Percentiles rank a stretch among this genome's conserved stretches.
These are phyloP conservation scores for Avahi laniger DNA, from an alignment of 2,797 vertebrate species.

Conservation along the genomic window DNA sequence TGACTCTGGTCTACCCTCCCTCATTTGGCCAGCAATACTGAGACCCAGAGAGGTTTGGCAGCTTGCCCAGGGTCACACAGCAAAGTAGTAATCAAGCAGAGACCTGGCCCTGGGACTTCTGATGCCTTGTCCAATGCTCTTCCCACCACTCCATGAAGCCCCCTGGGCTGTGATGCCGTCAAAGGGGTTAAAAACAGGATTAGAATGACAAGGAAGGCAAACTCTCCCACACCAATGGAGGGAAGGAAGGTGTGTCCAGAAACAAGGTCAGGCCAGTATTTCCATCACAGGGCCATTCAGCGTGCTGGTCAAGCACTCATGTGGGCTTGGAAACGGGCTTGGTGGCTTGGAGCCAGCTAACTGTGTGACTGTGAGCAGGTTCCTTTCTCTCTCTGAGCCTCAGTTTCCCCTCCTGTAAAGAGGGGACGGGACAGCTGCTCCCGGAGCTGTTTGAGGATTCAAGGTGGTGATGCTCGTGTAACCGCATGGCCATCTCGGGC, in stretches of 20 bases:
- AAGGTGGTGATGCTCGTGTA: rapidly evolving
- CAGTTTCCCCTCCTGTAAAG: neutral
- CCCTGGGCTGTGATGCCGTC: neutral
- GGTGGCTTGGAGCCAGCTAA: neutral
- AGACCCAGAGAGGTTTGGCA: neutral
- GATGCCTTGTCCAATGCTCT: neutral
- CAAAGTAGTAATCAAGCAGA: neutral
- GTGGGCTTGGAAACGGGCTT: no score
- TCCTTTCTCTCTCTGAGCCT: neutral
- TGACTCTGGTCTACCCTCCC: neutral
- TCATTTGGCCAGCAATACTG: neutral
- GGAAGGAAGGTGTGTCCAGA: neutral
- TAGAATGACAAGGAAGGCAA: neutral
- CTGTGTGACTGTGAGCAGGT: no score
- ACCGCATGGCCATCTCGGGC: neutral
- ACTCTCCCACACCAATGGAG: neutral
- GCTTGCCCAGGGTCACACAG: neutral
- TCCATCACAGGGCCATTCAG: neutral
- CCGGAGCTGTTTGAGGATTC: neutral
- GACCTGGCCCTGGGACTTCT: neutral
- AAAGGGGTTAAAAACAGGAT: neutral
- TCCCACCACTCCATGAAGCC: neutral
- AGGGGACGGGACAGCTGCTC: neutral
- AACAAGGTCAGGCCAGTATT: rapidly evolving
- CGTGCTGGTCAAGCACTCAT: no score